Evolutionary conservation across 2,797 vertebrate genomes (phyloP), one percentile per base, ranked within the genome.

Genomic region (Centropyge bicolor): DNA sequence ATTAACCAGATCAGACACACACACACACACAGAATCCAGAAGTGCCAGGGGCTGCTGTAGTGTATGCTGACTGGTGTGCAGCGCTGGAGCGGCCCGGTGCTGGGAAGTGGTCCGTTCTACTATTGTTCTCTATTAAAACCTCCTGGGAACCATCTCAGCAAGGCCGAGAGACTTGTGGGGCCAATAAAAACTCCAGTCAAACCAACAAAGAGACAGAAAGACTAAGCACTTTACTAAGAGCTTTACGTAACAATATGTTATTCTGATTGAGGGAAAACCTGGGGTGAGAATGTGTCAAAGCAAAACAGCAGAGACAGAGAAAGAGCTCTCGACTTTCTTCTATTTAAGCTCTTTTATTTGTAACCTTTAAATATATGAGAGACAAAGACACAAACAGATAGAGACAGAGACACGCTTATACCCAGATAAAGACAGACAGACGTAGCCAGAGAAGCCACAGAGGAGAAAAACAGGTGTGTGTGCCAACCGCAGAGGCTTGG

Each of bases 1-100:
- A 93, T 94, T 92, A 94, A 91, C 82, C 81, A 90, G 86, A 92
- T 92, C 86, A 92, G 77, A 93, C 90, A 84, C 76, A 57, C 56
- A 59, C 56, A 57, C 51, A 52, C 49, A 52, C 77, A 88, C 81
- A 85, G 57, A 88, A 78, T 75, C 80, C 70, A 80, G 71, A 86
- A 89, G 87, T 81, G 89, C 91, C 89, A 88, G 84, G 66, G 89
- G 91, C 88, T 86, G 88, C 86, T 83, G 85, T 81, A 80, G 85
- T 90, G 83, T 70, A 59, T 41, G 54, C 65, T 74, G 82, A 86
- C 74, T 85, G 80, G 68, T 81, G 84, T 76, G 72, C 70, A 84
- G 80, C 49, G 36, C 38, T 85, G 49, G 43, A 88, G 85, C 82
- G 74, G 73, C 70, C 62, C 59, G 55, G 79, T 91, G 88, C 85